Conservation (phyloP, 2,888 invertebrate species). For the Urechis unicinctus region DNA sequence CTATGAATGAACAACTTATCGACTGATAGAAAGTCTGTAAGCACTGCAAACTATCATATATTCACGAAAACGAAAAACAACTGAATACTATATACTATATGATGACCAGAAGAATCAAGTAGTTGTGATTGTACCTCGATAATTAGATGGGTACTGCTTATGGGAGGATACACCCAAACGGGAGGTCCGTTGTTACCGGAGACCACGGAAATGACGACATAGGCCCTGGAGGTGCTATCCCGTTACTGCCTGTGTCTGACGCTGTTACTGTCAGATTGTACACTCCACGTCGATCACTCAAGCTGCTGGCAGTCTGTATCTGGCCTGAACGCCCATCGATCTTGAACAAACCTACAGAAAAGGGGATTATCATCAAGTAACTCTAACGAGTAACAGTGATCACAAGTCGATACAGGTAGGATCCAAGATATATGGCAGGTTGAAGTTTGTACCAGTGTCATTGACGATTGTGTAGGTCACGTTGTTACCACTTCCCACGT, state of each 20-base stretch:
- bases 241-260: constrained; percentile 67
- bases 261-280: constrained; percentile 68
- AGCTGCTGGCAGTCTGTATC: constrained; percentile 69
- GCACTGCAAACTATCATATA: too few species aligned
- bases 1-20: too few species aligned
- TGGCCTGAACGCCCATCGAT: constrained; percentile 73
- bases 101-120: too few species aligned
- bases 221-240: too few species aligned
- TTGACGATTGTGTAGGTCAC: constrained; percentile 65
- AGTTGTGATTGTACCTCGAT: too few species aligned
- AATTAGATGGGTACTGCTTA: not conserved
- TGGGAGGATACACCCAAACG: constrained; percentile 1
- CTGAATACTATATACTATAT: too few species aligned
- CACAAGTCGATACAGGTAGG: too few species aligned
- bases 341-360: constrained; percentile 63
- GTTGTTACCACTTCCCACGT: constrained; percentile 71
- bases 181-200: constrained; percentile 57
- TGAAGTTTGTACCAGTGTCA: constrained; percentile 45
- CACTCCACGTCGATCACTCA: constrained; percentile 60
- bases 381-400: not conserved
- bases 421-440: too few species aligned
- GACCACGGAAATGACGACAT: constrained; percentile 60
- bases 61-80: too few species aligned
- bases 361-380: not conserved
- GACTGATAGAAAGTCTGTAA: too few species aligned